Conservation (phyloP, 2,888 invertebrate genomes). For the Catocala sponsa region DNA sequence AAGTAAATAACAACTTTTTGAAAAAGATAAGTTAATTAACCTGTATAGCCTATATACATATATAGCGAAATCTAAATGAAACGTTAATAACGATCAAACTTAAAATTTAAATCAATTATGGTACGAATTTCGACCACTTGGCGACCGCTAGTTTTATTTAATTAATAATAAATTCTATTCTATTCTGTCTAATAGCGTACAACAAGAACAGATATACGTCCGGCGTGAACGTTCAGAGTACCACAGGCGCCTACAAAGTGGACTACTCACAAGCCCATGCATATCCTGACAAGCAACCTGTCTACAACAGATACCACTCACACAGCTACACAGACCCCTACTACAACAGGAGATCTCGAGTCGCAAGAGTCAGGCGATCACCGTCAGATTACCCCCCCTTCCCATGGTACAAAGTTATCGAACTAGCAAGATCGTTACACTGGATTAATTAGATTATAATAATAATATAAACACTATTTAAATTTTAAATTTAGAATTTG, state of each 20-base stretch:
- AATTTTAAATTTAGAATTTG: slow-evolving; percentile 52
- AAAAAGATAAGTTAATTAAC: no score
- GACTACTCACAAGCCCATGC: slow-evolving; percentile 83
- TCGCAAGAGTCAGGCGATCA: slow-evolving; percentile 74
- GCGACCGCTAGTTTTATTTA: no score
- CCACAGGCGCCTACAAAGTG: slow-evolving; percentile 83
- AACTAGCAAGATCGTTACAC: slow-evolving; percentile 90
- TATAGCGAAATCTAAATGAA: no score
- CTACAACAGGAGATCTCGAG: slow-evolving; percentile 82
- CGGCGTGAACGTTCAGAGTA: slow-evolving; percentile 71
- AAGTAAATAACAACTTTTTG: no score
- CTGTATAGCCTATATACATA: no score
- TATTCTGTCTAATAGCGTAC: slow-evolving; percentile 68
- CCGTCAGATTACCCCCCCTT: slow-evolving; percentile 89
- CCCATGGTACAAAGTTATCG: slow-evolving; percentile 93
- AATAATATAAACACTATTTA: slow-evolving; percentile 15
- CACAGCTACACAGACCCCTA: slow-evolving; percentile 75
- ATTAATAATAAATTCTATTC: no score
- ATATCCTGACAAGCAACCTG: slow-evolving; percentile 80
- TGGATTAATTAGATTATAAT: slow-evolving; percentile 86
- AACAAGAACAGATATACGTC: slow-evolving; percentile 75
- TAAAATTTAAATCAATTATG: no score
- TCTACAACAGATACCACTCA: slow-evolving; percentile 81
- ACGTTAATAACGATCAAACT: no score
- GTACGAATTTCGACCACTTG: no score